Conservation (phyloP, 2,888 invertebrate species). For the Diaphora mendica region DNA sequence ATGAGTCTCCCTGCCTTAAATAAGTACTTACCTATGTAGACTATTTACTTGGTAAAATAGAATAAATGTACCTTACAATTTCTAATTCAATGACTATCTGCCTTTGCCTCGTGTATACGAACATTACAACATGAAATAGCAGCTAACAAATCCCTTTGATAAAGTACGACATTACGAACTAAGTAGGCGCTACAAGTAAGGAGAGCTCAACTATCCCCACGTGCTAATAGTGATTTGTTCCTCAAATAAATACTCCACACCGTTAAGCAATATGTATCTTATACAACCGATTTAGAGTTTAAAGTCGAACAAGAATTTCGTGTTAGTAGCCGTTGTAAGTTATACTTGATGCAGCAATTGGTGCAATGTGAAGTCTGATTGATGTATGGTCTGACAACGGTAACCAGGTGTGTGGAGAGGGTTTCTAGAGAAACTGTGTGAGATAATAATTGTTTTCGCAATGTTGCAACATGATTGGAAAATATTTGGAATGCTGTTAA, state of each 20-base stretch:
- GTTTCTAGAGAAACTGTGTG: slow-evolving; percentile 71
- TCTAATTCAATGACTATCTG: slow-evolving; percentile 4
- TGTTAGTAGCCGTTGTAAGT: slow-evolving; percentile 58
- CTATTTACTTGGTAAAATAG: not conserved
- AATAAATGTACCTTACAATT: not conserved
- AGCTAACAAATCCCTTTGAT: slow-evolving; percentile 57
- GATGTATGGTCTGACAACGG: slow-evolving; percentile 75
- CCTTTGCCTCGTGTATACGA: slow-evolving; percentile 5
- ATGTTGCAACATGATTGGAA: slow-evolving; percentile 49
- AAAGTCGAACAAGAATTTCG: slow-evolving; percentile 47
- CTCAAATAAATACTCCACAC: slow-evolving; percentile 62
- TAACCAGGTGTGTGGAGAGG: slow-evolving; percentile 70
- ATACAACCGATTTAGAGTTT: slow-evolving; percentile 52
- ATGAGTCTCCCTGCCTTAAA: not conserved
- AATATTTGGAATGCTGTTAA: slow-evolving; percentile 46
- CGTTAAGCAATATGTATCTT: slow-evolving; percentile 45
- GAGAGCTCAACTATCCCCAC: slow-evolving; percentile 64
- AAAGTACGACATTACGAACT: slow-evolving; percentile 54
- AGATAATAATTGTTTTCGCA: slow-evolving; percentile 59
- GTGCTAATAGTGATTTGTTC: slow-evolving; percentile 72
- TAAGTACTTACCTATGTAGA: not conserved
- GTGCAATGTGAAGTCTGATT: slow-evolving; percentile 73
- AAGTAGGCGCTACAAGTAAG: slow-evolving; percentile 58
- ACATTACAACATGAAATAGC: slow-evolving; percentile 22
- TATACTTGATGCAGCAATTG: slow-evolving; percentile 71